Evolutionary conservation across 2,113 vertebrate genomes (phyloP).

Genomic region (Rana temporaria): DNA sequence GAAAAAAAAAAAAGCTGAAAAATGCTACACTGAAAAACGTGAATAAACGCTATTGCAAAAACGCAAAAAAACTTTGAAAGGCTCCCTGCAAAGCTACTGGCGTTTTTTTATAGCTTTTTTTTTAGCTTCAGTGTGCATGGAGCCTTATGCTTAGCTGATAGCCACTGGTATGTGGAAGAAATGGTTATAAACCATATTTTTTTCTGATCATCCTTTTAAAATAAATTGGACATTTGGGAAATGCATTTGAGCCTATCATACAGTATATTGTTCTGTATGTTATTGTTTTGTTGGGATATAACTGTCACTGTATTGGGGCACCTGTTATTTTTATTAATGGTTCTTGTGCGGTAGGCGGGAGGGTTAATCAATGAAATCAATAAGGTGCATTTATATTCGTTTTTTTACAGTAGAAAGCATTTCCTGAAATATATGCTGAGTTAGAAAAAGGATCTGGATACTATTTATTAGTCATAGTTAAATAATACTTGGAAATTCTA

Average conservation of each 20-base stretch:
- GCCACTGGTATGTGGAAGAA: not conserved
- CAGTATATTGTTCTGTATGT: not conserved
- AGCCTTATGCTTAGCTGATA: no score
- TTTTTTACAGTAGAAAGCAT: not conserved
- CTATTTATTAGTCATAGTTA: not conserved
- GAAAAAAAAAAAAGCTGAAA: no score
- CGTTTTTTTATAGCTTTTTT: no score
- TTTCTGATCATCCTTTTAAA: not conserved
- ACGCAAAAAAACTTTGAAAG: no score
- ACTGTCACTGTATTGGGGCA: slow-evolving; percentile 1
- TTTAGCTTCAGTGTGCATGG: no score
- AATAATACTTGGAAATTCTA: not conserved
- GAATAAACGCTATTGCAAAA: no score
- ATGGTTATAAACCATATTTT: not conserved
- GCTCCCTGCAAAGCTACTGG: no score
- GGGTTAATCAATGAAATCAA: slow-evolving; percentile 14
- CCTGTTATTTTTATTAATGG: slow-evolving; percentile 18
- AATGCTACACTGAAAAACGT: no score
- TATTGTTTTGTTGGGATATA: not conserved
- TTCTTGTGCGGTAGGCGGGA: not conserved
- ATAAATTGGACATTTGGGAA: not conserved
- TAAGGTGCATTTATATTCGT: slow-evolving; percentile 16
- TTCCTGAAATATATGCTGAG: not conserved
- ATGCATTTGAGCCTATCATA: not conserved
- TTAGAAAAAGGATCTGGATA: not conserved